Conservation (phyloP, 2,888 invertebrate species). For the Holacanthella duospinosa region DNA sequence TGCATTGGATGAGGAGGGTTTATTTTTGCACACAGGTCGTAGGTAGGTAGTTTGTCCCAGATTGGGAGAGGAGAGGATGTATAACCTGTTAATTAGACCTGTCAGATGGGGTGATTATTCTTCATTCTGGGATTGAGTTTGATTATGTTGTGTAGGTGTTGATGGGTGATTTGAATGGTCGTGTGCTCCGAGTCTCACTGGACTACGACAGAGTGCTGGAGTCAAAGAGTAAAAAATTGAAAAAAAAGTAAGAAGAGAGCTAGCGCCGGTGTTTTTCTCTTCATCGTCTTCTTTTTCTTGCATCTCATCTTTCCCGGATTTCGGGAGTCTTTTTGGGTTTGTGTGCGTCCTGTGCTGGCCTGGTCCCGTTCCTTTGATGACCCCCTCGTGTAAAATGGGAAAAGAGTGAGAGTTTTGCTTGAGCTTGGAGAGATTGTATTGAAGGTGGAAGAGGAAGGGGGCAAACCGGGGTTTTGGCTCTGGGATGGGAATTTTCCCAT, state of each 20-base stretch:
- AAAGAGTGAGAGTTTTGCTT: neutral
- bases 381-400: conserved; percentile 29
- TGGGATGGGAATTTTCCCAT: conserved; percentile 4
- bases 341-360: conserved; percentile 9
- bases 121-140: too few relatives aligned
- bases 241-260: conserved; percentile 10
- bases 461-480: conserved; percentile 1
- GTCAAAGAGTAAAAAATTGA: neutral
- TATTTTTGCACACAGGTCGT: too few relatives aligned
- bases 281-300: conserved; percentile 12
- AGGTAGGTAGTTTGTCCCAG: too few relatives aligned
- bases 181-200: neutral
- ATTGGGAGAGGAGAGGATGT: too few relatives aligned
- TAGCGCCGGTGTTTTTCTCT: conserved; percentile 23
- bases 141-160: too few relatives aligned
- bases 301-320: conserved; percentile 29
- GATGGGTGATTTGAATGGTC: neutral
- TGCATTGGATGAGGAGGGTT: too few relatives aligned
- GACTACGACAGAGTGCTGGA: too few relatives aligned
- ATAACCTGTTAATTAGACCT: too few relatives aligned
- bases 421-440: neutral
- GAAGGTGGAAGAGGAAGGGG: neutral
- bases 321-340: conserved; percentile 14
- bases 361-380: neutral
- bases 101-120: too few relatives aligned